Conservation (phyloP, 2,113 vertebrate genomes). For the Sturnus vulgaris region DNA sequence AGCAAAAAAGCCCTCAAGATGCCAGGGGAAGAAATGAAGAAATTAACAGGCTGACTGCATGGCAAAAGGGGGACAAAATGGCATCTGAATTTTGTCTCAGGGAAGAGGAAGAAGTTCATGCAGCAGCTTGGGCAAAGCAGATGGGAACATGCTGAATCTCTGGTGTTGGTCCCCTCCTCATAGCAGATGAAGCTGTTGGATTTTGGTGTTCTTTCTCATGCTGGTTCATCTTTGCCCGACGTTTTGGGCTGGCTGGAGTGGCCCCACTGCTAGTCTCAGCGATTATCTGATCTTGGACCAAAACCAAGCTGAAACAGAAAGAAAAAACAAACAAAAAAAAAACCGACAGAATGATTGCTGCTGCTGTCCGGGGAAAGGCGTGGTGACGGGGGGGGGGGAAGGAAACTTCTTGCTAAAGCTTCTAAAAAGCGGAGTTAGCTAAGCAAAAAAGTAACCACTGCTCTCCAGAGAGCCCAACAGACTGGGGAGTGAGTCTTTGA, state of each 20-base stretch:
- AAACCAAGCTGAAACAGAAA: neutral
- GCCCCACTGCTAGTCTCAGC: rapidly evolving
- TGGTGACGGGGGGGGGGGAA: rapidly evolving
- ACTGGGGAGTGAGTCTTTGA: too few relatives aligned
- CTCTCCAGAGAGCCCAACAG: rapidly evolving
- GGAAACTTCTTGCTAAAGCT: neutral
- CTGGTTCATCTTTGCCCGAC: neutral
- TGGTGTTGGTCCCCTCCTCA: neutral
- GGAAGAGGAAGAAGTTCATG: neutral
- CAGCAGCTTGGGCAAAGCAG: neutral
- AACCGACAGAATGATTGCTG: neutral
- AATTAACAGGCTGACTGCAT: rapidly evolving
- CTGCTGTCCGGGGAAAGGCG: neutral
- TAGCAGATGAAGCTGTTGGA: neutral
- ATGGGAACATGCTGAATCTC: neutral
- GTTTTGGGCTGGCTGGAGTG: rapidly evolving
- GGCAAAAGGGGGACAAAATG: neutral
- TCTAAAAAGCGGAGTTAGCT: neutral
- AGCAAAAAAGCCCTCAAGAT: neutral
- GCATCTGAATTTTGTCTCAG: neutral
- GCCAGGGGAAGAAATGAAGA: neutral
- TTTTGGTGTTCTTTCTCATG: neutral
- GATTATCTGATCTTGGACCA: rapidly evolving
- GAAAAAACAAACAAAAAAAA: neutral
- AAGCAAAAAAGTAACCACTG: rapidly evolving